Evolutionary conservation across 2,888 invertebrate genomes (phyloP), one percentile per base, ranked within the genome.

Genomic region (Noctua janthe): DNA sequence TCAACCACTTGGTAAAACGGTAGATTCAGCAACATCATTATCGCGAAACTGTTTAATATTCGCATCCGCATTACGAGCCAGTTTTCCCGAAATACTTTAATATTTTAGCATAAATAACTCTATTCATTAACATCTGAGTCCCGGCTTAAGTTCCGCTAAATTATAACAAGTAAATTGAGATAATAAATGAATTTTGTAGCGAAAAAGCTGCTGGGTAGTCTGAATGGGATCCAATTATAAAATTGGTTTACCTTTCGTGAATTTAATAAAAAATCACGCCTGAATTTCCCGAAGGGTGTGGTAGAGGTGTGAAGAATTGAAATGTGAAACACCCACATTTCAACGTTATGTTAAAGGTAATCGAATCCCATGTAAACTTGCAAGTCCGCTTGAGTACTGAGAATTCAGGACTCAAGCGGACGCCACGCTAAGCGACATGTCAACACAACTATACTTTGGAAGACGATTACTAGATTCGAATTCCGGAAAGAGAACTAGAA

Each of bases 21-120:
- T 47, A 39, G 59, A 81, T 71, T 83, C 66, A 71, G 82, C 74
- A 74, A 85, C 56, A 83, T 80, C 74, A 78, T 76, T 71, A 80
- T 70, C 78, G 74, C 71, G 54, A 74, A 79, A 70, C 86, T 83
- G 76, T 73, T 88, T 89, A 89, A 82, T 79, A 88, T 88, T 88
- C 88, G 35, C 71, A 75, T 73, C 78, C 84, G 78, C 79, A 43
- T 75, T 74, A 69, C 81, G 76, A 88, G 70, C 82, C 84, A 78
- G 78, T 76, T 81, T 81, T 71, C 84, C 74, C 64, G 78, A 74
- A 82, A 84, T 74, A 86, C 88, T 90, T 84, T 84, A 79, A 88
- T 88, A 88, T 88, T 88, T 88, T 90, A 88, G 87, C 88, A 90
- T 90, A 88, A 90, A 90, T 90, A 88, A 81, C 82, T 88, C 75